phyloP scores from a whole-genome alignment of 1,140 invertebrate genomes.

The Drosophila mojavensis region DNA sequence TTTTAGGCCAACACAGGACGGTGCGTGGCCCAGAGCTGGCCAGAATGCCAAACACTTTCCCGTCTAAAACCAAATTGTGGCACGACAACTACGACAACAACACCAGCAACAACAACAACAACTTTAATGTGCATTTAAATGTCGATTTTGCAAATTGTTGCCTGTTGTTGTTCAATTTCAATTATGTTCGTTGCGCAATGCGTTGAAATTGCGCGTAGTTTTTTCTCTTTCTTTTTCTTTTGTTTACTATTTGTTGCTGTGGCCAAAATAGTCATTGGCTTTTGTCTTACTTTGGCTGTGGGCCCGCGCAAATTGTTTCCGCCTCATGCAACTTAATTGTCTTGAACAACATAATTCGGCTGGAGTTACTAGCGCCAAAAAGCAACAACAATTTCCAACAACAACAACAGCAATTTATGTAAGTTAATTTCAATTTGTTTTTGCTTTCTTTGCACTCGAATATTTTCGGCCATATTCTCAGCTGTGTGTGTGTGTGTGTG shows the following conservation, averaged over 20 bases:
- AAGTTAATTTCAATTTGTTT: slow-evolving; percentile 78
- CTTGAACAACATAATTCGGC: slow-evolving; percentile 76
- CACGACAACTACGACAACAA: slow-evolving; percentile 23
- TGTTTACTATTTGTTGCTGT: slow-evolving; percentile 34
- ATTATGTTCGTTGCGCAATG: slow-evolving; percentile 76
- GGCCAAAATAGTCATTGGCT: slow-evolving; percentile 67
- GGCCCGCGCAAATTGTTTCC: slow-evolving; percentile 71
- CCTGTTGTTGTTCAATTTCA: slow-evolving; percentile 61
- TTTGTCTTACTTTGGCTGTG: slow-evolving; percentile 53
- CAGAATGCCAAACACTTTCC: slow-evolving; percentile 58
- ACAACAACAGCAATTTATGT: slow-evolving; percentile 55
- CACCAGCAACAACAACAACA: slow-evolving; percentile 19
- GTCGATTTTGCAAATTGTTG: slow-evolving; percentile 79
- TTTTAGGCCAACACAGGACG: slow-evolving; percentile 54
- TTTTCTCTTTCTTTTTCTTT: slow-evolving; percentile 33
- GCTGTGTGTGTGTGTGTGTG: background rate
- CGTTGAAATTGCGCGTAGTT: slow-evolving; percentile 72
- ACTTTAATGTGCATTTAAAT: slow-evolving; percentile 76
- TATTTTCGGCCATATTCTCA: slow-evolving; percentile 55
- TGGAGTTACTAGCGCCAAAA: slow-evolving; percentile 58
- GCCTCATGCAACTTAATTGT: slow-evolving; percentile 78
- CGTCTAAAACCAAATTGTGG: slow-evolving; percentile 22
- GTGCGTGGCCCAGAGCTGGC: slow-evolving; percentile 9
- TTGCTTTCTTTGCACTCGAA: slow-evolving; percentile 25
- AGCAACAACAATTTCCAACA: slow-evolving; percentile 41